These are phyloP conservation scores for Bos javanicus DNA, from an alignment of 2,113 vertebrate genomes.

Conservation along the genomic window DNA sequence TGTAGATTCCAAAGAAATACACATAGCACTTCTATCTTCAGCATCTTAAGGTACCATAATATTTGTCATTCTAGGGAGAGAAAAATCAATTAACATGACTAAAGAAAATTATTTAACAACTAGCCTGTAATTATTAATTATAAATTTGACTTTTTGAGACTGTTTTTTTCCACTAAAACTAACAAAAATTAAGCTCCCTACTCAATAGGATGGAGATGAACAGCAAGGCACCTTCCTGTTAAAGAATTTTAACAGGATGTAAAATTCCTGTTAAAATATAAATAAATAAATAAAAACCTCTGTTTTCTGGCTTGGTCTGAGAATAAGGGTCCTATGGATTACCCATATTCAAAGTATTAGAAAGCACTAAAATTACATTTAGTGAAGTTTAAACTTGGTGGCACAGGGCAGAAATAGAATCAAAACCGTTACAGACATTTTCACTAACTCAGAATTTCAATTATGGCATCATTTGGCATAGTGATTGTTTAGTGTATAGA, in stretches of 20 bases:
- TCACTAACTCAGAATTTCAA: background rate
- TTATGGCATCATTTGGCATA: background rate
- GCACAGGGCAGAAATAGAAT: background rate
- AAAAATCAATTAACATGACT: background rate
- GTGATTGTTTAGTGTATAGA: background rate
- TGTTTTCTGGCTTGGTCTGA: background rate
- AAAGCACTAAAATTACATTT: background rate
- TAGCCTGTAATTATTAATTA: background rate
- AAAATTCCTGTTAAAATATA: background rate
- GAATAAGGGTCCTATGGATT: background rate
- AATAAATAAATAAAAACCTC: background rate
- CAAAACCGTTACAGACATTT: background rate
- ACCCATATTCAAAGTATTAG: background rate
- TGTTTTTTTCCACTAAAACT: background rate
- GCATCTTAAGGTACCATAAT: background rate
- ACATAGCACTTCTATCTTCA: background rate
- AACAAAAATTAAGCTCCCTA: background rate
- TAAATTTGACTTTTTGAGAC: background rate
- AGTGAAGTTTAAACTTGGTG: background rate
- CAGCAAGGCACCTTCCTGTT: background rate
- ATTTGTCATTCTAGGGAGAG: background rate
- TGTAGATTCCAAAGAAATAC: background rate
- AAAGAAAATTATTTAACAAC: constrained; percentile 10
- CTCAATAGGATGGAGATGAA: background rate
- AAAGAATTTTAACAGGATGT: background rate